Conservation (phyloP, 2,113 vertebrate species). For the Oryzias celebensis region DNA sequence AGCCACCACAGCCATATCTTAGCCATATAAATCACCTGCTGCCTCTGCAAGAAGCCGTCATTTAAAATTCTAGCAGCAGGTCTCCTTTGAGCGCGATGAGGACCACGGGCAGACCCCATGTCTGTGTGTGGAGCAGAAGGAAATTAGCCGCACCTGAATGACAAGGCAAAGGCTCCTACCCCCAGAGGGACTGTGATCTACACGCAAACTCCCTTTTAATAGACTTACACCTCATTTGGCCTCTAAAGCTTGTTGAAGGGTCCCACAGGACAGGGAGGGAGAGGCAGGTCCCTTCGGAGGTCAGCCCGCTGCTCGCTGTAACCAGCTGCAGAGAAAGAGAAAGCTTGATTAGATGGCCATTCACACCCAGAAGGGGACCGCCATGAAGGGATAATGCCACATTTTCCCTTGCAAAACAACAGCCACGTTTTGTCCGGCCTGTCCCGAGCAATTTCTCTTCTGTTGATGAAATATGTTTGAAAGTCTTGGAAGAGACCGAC, state of each 20-base stretch:
- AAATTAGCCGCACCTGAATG: constrained; percentile 82
- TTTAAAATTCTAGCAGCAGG: constrained; percentile 66
- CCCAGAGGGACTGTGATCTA: constrained; percentile 81
- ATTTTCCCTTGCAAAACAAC: constrained; percentile 71
- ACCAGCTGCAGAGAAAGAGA: constrained; percentile 80
- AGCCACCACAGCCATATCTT: constrained; percentile 20
- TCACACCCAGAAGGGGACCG: constrained; percentile 81
- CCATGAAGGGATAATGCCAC: constrained; percentile 69
- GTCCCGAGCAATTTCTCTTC: constrained; percentile 72
- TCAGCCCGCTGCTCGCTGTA: constrained; percentile 70
- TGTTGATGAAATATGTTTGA: constrained; percentile 27
- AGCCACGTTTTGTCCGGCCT: constrained; percentile 73
- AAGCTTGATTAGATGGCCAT: constrained; percentile 82
- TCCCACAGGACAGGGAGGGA: constrained; percentile 73
- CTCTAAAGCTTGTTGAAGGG: constrained; percentile 85
- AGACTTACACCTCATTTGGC: constrained; percentile 89
- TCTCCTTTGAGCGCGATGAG: constrained; percentile 41
- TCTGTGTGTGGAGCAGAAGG: constrained; percentile 70
- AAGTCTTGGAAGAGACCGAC: constrained; percentile 23
- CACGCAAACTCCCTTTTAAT: constrained; percentile 85
- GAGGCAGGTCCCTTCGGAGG: constrained; percentile 68
- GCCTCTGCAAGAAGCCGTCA: constrained; percentile 45
- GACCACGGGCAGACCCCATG: constrained; percentile 51
- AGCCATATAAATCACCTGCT: constrained; percentile 59
- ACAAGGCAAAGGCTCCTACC: constrained; percentile 75